phyloP scores from a whole-genome alignment of 2,797 vertebrate species.

The Spondyliosoma cantharus region DNA sequence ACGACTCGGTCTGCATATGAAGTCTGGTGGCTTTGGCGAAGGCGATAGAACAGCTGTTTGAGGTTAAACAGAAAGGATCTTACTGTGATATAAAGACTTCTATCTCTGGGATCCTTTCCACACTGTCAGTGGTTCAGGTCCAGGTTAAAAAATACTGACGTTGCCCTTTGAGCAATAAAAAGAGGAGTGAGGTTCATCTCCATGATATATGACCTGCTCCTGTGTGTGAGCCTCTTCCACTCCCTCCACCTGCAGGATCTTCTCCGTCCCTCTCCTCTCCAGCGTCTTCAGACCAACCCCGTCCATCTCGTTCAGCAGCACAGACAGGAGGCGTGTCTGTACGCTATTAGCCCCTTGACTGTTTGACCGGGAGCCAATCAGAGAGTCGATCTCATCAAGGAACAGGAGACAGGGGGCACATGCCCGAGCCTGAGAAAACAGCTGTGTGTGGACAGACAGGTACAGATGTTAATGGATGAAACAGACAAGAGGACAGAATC shows the following conservation, averaged over 20 bases:
- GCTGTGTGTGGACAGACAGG: constrained; percentile 73
- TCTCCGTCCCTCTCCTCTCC: constrained; percentile 88
- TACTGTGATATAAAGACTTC: no score
- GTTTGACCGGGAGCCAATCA: constrained; percentile 89
- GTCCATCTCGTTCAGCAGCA: constrained; percentile 97
- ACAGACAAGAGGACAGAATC: neutral
- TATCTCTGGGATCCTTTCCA: no score
- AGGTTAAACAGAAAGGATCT: no score
- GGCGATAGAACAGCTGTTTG: no score
- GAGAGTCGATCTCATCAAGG: constrained; percentile 96
- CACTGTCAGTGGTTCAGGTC: no score
- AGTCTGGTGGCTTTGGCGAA: no score
- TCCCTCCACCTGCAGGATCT: constrained; percentile 77
- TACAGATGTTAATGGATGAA: neutral
- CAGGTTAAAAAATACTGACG: no score
- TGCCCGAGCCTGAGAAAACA: constrained; percentile 93
- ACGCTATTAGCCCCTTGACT: constrained; percentile 77
- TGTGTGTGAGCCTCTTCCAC: constrained; percentile 62
- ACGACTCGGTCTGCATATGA: no score
- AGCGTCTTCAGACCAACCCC: constrained; percentile 90
- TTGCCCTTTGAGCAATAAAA: neutral
- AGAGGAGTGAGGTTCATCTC: neutral
- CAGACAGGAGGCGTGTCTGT: constrained; percentile 91
- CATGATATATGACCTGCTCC: constrained; percentile 77
- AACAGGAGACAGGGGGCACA: constrained; percentile 94